A percentile compares a stretch with the other conserved stretches of the same genome.
Conservation (phyloP, 1,140 invertebrate genomes). For the Caenorhabditis inopinata region DNA sequence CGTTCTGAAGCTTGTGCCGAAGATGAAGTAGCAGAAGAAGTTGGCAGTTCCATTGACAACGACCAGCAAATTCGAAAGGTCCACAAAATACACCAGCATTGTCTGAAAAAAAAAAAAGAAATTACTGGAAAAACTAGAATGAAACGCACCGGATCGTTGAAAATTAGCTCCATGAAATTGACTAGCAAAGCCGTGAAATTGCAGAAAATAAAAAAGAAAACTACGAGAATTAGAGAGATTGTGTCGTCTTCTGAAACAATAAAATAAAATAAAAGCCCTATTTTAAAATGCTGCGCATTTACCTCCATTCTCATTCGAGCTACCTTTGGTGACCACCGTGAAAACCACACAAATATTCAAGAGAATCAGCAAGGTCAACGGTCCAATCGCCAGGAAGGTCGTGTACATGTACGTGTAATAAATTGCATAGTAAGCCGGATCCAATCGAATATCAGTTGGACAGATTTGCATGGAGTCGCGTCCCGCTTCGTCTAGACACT, state of each 20-base stretch:
- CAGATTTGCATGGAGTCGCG: slow-evolving; percentile 30
- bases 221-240: slow-evolving; percentile 61
- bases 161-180: slow-evolving; percentile 63
- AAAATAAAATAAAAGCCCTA: neutral
- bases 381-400: slow-evolving; percentile 65
- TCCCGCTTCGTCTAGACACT: slow-evolving; percentile 53
- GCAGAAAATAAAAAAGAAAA: slow-evolving; percentile 65
- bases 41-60: slow-evolving; percentile 65
- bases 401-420: slow-evolving; percentile 62
- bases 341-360: slow-evolving; percentile 63
- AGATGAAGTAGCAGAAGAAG: slow-evolving; percentile 64
- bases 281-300: neutral
- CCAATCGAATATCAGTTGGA: slow-evolving; percentile 51
- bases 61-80: slow-evolving; percentile 63
- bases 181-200: slow-evolving; percentile 64
- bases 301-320: slow-evolving; percentile 23
- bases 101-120: neutral
- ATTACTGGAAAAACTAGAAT: slow-evolving; percentile 3
- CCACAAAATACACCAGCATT: slow-evolving; percentile 61
- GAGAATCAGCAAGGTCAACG: slow-evolving; percentile 61
- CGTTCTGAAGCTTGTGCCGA: slow-evolving; percentile 58
- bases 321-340: slow-evolving; percentile 59
- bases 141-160: slow-evolving; percentile 58
- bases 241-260: slow-evolving; percentile 56
- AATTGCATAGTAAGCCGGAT: slow-evolving; percentile 62